Conservation (phyloP, 2,797 vertebrate genomes). For the Lophotriccus pileatus region DNA sequence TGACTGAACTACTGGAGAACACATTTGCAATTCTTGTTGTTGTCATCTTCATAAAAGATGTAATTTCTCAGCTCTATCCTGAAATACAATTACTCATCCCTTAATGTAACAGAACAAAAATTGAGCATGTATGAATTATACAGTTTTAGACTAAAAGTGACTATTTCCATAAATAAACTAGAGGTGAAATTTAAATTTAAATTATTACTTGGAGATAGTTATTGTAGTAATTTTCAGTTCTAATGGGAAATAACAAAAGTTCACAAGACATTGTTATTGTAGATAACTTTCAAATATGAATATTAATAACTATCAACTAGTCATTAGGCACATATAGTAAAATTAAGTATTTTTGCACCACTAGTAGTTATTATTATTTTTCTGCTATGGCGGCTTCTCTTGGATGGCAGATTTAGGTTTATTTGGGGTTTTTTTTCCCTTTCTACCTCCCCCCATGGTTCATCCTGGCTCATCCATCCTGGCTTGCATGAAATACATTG, state of each 20-base stretch:
- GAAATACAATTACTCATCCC: not conserved
- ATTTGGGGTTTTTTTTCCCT: not conserved
- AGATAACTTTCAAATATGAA: not conserved
- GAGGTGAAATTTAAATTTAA: not conserved
- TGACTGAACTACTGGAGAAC: not conserved
- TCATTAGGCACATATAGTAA: not conserved
- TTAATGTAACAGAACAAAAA: not conserved
- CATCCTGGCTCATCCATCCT: not conserved
- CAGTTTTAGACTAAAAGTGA: not conserved
- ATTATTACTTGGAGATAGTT: not conserved
- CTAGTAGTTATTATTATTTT: not conserved
- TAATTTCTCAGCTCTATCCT: not conserved
- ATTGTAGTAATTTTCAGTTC: not conserved
- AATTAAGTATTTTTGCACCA: not conserved
- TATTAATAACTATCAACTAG: not conserved
- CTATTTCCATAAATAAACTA: not conserved
- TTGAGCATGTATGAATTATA: not conserved
- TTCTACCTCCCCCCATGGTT: not conserved
- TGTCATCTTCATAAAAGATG: not conserved
- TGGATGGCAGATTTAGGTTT: not conserved
- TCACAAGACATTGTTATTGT: not conserved
- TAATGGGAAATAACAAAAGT: not conserved
- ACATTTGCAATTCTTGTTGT: not conserved
- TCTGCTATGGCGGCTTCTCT: not conserved
- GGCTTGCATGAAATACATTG: not conserved